Percentiles rank a stretch among this genome's conserved stretches.
These are phyloP conservation scores for Nyctibius bracteatus DNA, from an alignment of 2,113 vertebrate genomes.

Conservation along the genomic window DNA sequence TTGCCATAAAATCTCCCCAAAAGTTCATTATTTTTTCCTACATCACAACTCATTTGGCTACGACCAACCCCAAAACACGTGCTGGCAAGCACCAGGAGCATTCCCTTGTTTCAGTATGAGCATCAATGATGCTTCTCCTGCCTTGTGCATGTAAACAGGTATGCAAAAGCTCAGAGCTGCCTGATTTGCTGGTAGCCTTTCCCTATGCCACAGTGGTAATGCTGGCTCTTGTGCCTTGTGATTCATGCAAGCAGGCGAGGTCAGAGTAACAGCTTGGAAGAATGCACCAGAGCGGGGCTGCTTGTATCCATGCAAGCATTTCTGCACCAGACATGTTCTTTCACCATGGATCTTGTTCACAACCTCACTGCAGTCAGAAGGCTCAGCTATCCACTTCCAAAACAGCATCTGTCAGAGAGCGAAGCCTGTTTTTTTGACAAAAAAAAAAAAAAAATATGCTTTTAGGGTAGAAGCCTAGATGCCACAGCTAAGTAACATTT, in stretches of 20 bases:
- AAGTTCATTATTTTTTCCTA: neutral
- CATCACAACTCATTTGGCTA: neutral
- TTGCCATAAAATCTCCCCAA: neutral
- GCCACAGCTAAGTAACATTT: neutral
- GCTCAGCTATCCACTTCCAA: neutral
- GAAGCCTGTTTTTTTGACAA: neutral
- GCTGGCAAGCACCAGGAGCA: neutral
- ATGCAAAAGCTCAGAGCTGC: neutral
- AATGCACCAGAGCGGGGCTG: neutral
- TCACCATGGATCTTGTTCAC: neutral
- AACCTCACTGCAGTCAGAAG: neutral
- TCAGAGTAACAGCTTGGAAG: neutral
- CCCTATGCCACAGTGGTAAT: neutral
- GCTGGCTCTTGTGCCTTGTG: neutral
- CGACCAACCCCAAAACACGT: neutral
- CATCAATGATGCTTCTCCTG: neutral
- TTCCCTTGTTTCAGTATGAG: neutral
- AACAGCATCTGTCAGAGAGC: neutral
- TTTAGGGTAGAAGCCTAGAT: neutral
- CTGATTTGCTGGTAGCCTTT: neutral
- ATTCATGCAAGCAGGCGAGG: neutral
- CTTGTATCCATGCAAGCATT: neutral
- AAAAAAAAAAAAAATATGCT: neutral
- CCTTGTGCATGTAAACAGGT: neutral
- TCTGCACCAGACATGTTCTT: neutral